Conservation (phyloP, 2,888 invertebrate species). For the Lordiphosa fenestrarum region DNA sequence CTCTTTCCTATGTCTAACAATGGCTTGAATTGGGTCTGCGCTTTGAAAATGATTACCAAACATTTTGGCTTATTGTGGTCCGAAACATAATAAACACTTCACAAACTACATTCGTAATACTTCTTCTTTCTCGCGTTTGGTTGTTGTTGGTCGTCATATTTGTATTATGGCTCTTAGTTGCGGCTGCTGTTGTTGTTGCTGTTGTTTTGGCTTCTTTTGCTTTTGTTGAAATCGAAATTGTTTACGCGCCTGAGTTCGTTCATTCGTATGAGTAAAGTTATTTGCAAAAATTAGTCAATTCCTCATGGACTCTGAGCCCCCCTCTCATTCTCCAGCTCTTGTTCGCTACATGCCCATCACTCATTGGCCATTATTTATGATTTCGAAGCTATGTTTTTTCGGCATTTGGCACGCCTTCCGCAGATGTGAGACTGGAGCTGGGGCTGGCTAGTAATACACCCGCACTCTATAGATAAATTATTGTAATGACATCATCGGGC, state of each 20-base stretch:
- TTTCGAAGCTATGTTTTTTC: slow-evolving; percentile 34
- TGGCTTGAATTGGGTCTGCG: slow-evolving; percentile 14
- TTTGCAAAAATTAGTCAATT: slow-evolving; percentile 74
- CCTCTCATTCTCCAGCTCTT: slow-evolving; percentile 13
- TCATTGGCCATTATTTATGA: slow-evolving; percentile 54
- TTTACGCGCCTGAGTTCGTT: slow-evolving; percentile 28
- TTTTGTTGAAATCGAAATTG: slow-evolving; percentile 46
- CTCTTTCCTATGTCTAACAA: not conserved
- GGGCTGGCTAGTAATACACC: slow-evolving; percentile 33
- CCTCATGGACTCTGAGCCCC: slow-evolving; percentile 21
- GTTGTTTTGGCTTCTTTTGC: slow-evolving; percentile 26
- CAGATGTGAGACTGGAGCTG: slow-evolving; percentile 33
- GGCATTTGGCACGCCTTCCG: slow-evolving; percentile 68
- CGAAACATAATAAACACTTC: slow-evolving; percentile 12
- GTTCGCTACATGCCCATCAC: slow-evolving; percentile 5
- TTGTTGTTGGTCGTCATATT: slow-evolving; percentile 31
- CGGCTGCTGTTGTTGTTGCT: slow-evolving; percentile 26
- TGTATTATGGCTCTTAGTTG: slow-evolving; percentile 8
- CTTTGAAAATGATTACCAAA: slow-evolving; percentile 60
- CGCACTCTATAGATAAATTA: slow-evolving; percentile 38
- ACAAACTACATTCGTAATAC: slow-evolving; percentile 7
- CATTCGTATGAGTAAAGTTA: slow-evolving; percentile 52
- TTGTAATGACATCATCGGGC: slow-evolving; percentile 32
- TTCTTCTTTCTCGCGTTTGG: slow-evolving; percentile 6
- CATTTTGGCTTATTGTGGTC: slow-evolving; percentile 61